These are phyloP conservation scores for Octomys mimax DNA, from an alignment of 2,797 vertebrate species.

Conservation along the genomic window DNA sequence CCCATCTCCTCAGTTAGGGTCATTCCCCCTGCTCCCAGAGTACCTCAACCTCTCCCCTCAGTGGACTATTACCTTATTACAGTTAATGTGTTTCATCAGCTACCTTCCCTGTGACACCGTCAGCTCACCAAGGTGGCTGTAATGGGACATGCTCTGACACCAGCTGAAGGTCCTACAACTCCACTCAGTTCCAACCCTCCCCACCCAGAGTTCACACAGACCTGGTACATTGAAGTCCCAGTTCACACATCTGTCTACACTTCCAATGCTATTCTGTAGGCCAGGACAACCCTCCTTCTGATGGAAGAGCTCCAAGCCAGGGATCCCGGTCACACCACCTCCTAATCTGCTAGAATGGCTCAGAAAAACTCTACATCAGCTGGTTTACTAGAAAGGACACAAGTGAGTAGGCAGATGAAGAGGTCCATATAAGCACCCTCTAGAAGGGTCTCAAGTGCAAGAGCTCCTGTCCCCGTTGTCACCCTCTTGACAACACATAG, in stretches of 20 bases:
- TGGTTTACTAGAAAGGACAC: neutral
- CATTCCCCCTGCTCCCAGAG: neutral
- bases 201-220: neutral
- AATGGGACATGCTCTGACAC: neutral
- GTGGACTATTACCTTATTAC: neutral
- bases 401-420: neutral
- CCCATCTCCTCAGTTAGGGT: neutral
- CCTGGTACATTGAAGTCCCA: neutral
- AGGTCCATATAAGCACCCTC: neutral
- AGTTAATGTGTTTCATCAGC: neutral
- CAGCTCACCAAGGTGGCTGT: neutral
- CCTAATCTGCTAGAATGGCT: neutral
- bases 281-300: neutral
- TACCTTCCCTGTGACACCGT: neutral
- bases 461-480: neutral
- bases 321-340: neutral
- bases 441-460: neutral
- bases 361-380: neutral
- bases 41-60: neutral
- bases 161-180: neutral
- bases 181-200: neutral
- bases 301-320: neutral
- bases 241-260: neutral
- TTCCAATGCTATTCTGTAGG: neutral
- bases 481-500: neutral